A percentile compares a stretch with the other conserved stretches of the same genome.
These are phyloP conservation scores for Platyrinchus mystaceus DNA, from an alignment of 2,797 vertebrate genomes.

Conservation along the genomic window DNA sequence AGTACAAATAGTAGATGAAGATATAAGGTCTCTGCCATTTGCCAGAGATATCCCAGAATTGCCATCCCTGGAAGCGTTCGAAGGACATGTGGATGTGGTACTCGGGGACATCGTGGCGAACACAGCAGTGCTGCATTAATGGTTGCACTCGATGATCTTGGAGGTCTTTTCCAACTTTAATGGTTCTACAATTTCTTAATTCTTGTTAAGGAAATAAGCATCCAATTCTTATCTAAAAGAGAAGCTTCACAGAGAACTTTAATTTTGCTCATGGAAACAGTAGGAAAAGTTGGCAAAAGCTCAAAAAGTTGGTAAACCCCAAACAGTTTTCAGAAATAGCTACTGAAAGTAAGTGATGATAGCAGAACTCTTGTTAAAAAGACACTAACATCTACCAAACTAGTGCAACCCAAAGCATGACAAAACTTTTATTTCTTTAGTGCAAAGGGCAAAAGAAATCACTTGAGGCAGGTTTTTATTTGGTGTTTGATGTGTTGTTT, in stretches of 20 bases:
- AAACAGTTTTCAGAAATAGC: not conserved
- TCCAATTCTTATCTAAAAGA: not conserved
- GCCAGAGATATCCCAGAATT: not conserved
- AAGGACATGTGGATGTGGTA: not conserved
- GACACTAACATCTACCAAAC: not conserved
- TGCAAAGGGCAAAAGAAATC: not conserved
- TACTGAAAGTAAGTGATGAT: not conserved
- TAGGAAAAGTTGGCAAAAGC: not conserved
- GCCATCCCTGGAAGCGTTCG: not conserved
- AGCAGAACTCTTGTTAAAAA: not conserved
- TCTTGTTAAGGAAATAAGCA: not conserved
- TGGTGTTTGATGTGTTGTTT: not conserved
- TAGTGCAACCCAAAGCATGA: not conserved
- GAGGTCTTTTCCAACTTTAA: not conserved
- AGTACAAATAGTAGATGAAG: not conserved
- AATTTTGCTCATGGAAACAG: not conserved
- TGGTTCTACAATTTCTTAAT: not conserved
- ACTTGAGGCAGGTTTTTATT: not conserved
- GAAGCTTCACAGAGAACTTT: not conserved
- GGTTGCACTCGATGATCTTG: not conserved
- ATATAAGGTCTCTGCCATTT: not conserved
- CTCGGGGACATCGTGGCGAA: not conserved
- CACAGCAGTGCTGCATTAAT: not conserved
- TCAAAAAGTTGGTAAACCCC: not conserved
- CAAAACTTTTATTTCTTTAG: not conserved